These are phyloP conservation scores for Pinctada fucata DNA, from an alignment of 2,888 invertebrate genomes.

Conservation along the genomic window DNA sequence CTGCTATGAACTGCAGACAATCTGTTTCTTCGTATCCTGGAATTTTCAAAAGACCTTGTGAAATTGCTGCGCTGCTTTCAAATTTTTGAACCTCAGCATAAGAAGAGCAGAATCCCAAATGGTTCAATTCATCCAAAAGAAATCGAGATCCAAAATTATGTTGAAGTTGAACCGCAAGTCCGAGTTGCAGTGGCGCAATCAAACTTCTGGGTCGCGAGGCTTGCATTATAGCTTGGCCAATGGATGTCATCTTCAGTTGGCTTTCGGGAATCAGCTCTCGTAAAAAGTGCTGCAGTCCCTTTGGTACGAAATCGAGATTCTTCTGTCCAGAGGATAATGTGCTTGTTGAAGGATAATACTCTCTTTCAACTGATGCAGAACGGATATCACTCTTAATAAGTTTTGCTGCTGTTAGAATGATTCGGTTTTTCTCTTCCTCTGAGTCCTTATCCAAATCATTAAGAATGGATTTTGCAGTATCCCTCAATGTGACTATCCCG, in stretches of 20 bases:
- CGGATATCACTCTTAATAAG: constrained; percentile 11
- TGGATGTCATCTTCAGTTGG: constrained; percentile 37
- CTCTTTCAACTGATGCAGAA: background rate
- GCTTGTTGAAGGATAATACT: constrained; percentile 1
- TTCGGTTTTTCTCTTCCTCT: background rate
- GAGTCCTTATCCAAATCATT: background rate
- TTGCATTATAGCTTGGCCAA: constrained; percentile 51
- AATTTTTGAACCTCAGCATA: constrained; percentile 43
- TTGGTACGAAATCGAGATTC: too few species aligned
- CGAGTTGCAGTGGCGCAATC: constrained; percentile 50
- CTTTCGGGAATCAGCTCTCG: constrained; percentile 18
- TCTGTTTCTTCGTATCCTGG: constrained; percentile 23
- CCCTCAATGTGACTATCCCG: background rate
- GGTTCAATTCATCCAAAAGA: constrained; percentile 51
- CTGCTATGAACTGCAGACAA: constrained; percentile 56
- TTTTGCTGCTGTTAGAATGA: constrained; percentile 17
- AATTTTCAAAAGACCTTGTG: background rate
- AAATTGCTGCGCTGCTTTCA: constrained; percentile 39
- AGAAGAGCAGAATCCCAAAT: constrained; percentile 50
- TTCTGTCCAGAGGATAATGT: constrained; percentile 30
- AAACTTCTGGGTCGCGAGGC: constrained; percentile 34
- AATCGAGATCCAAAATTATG: constrained; percentile 49
- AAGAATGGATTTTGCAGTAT: background rate
- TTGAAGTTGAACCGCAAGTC: constrained; percentile 48
- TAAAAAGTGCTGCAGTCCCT: too few species aligned